Base-by-base conservation (phyloP, 64 coral and sea anemone genomes). In the Cladopsammia gracilis region DNA sequence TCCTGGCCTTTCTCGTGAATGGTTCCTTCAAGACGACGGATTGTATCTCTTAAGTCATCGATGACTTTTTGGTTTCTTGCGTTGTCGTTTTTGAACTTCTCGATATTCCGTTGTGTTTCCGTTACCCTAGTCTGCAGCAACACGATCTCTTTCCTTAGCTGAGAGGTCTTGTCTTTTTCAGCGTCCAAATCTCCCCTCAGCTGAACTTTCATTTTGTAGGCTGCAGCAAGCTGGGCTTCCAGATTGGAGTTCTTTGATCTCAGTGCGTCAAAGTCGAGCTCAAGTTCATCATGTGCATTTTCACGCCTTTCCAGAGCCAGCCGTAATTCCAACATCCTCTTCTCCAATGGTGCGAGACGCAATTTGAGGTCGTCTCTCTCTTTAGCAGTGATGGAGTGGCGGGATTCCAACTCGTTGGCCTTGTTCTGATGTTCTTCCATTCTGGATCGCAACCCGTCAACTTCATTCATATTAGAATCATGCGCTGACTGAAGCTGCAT, bases 311-410 rank as follows among this genome's bases (percentile, higher is more conserved):
- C 96, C 68, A 98, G 57, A 25, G 96, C 69, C 34, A 93, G 47
- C 62, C 80, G 90, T 49, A 98, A 20, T 53, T 98, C 96, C 46
- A 67, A 61, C 22, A 98, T 88, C 87, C 70, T 94, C 76, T 98
- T 98, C 83, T 98, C 96, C 48, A 98, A 75, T 47, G 96, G 96
- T 5, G 88, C 96, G 7, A 98, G 22, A 50, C 82, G 86, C 20
- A 86, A 49, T 19, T 87, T 98, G 22, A 98, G 92, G 10, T 98
- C 96, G 19, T 98, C 96, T 91, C 96, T 98, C 75, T 98, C 96
- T 81, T 94, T 98, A 4, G 89, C 67, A 7, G 92, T 93, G 58
- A 98, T 91, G 70, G 85, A 82, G 77, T 98, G 90, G 7, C 93
- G 83, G 12, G 96, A 98, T 71, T 94, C 96, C 54, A 94, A 85